Evolutionary conservation across 2,797 vertebrate genomes (phyloP), one percentile per base, ranked within the genome.

Genomic region (Uromys caudimaculatus): DNA sequence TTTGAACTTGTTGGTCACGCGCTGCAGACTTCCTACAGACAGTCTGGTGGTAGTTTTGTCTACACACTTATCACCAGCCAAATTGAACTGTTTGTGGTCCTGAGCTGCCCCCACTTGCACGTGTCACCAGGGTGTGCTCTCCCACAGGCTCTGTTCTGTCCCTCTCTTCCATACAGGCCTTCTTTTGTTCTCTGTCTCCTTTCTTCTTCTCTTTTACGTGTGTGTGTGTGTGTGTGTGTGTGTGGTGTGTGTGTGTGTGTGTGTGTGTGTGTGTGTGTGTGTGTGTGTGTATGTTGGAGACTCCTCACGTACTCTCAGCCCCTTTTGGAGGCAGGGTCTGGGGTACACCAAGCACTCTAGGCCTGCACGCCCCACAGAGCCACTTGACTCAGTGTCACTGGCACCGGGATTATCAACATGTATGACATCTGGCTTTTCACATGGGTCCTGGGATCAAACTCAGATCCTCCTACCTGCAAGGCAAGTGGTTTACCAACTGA

Each of bases 41-140:
- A 54, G 54, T 75, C 76, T n/a, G 32, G 29, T 89, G 94, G 87
- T 94, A 87, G 79, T 89, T 87, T 91, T 95, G 71, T 92, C 71
- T 90, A 78, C 52, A 64, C 67, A 41, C 76, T 91, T 75, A 89
- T 38, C 90, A 94, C 50, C 56, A 93, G 67, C 71, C 93, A 94
- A 91, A 82, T 60, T 41, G 50, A 92, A 91, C 56, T 76, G 67
- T 24, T 27, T 73, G 19, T 84, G n/a, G 86, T 58, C 83, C 82
- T 96, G 47, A 89, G 71, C 56, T 60, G 47, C 76, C 52, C 47
- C 93, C 73, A 93, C 52, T 23, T 35, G 47, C 21, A 9, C 24
- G 17, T 86, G 54, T 73, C 58, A 21, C 35, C 56, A 41, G 50
- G 35, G 62, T 56, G 3, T 29, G n/a, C 67, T 90, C 89, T 84